Percentiles rank a stretch among this genome's conserved stretches.
Evolutionary conservation across 2,888 invertebrate species (phyloP).

Genomic region (Hemaris fuciformis): DNA sequence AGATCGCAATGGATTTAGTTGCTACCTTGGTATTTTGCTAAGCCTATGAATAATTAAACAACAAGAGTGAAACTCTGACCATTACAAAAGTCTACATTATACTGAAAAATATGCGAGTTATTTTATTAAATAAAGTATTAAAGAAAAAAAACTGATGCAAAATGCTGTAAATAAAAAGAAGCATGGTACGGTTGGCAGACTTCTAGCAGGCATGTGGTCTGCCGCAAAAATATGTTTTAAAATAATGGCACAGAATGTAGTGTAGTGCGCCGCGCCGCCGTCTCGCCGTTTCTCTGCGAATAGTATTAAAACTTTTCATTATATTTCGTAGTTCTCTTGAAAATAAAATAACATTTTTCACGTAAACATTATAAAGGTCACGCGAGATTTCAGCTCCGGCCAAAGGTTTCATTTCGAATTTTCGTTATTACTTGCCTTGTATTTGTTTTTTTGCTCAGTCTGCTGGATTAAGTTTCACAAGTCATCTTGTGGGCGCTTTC

Average conservation of each 20-base stretch:
- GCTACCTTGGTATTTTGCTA: too few relatives aligned
- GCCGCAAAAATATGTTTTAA: background rate
- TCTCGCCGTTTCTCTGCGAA: background rate
- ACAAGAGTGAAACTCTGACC: too few relatives aligned
- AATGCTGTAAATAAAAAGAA: background rate
- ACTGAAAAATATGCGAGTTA: too few relatives aligned
- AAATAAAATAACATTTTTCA: constrained; percentile 2
- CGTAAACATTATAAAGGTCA: background rate
- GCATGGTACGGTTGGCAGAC: background rate
- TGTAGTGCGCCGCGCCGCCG: background rate
- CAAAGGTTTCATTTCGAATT: background rate
- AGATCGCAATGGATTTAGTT: too few relatives aligned
- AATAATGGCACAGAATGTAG: background rate
- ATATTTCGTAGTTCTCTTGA: background rate
- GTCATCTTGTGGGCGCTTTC: background rate
- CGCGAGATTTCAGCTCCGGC: background rate
- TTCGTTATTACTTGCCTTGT: background rate
- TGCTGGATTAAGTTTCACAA: background rate
- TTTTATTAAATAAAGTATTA: too few relatives aligned
- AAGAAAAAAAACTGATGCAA: too few relatives aligned
- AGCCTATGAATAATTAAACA: too few relatives aligned
- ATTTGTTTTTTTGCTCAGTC: background rate
- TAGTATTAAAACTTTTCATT: constrained; percentile 6
- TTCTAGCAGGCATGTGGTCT: background rate
- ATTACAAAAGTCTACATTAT: too few relatives aligned